Evolutionary conservation across 2,113 vertebrate genomes (phyloP).

Genomic region (Laticauda colubrina): DNA sequence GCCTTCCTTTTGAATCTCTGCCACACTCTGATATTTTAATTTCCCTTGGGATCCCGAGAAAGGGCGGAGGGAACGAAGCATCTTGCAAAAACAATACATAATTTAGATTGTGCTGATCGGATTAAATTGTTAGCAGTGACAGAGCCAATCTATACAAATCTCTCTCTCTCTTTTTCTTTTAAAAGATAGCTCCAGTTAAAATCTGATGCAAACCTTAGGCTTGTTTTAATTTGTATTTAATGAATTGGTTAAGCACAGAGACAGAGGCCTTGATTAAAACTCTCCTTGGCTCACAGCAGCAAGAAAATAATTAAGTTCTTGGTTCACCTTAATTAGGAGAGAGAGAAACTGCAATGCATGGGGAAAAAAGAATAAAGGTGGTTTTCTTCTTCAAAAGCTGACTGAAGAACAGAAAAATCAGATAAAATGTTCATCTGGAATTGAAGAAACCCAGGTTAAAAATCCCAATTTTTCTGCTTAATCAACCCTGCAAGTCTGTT

Average conservation of each 20-base stretch:
- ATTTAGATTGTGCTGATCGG: background rate
- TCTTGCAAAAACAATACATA: background rate
- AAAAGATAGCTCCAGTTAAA: background rate
- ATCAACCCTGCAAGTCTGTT: background rate
- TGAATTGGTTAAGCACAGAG: background rate
- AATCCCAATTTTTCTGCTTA: background rate
- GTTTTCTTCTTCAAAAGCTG: no score
- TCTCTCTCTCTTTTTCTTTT: background rate
- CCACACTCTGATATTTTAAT: background rate
- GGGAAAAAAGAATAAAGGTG: background rate
- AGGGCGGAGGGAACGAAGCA: no score
- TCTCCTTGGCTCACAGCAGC: background rate
- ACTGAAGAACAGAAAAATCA: background rate
- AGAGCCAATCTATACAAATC: no score
- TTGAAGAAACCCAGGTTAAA: background rate
- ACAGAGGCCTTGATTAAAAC: background rate
- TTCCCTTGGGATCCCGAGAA: background rate
- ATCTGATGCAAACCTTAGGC: background rate
- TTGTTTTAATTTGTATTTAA: background rate
- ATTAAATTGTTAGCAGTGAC: background rate
- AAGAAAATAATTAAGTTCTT: slow-evolving; percentile 4
- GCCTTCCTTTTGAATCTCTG: background rate
- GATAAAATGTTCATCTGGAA: background rate
- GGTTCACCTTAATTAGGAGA: background rate
- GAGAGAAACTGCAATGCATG: background rate